phyloP scores from a whole-genome alignment of 2,797 vertebrate species.

The Hozukius guyotensis region DNA sequence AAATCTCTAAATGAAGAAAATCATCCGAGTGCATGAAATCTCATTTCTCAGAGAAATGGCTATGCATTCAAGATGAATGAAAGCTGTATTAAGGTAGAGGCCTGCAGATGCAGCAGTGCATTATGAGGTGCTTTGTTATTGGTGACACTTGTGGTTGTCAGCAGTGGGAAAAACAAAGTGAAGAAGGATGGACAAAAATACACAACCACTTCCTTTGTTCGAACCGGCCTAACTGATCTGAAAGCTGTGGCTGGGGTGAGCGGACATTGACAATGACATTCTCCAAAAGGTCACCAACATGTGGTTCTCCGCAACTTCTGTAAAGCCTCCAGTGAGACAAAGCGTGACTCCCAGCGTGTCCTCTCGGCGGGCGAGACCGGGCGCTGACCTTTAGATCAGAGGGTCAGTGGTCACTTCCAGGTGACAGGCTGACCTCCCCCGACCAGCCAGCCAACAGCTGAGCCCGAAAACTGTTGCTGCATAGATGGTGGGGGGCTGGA shows the following conservation, averaged over 20 bases:
- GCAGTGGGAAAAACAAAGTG: too few relatives aligned
- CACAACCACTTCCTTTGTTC: too few relatives aligned
- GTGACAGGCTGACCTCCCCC: constrained; percentile 45
- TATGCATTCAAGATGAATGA: not conserved
- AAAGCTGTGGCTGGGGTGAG: not conserved
- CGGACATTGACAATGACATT: constrained; percentile 51
- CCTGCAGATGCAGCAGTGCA: not conserved
- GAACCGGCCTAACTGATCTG: too few relatives aligned
- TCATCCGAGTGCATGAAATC: not conserved
- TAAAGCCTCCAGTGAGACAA: constrained; percentile 21
- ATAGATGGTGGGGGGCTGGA: not conserved
- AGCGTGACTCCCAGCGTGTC: constrained; percentile 45
- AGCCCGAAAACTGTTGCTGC: not conserved
- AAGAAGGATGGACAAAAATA: too few relatives aligned
- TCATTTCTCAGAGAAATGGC: not conserved
- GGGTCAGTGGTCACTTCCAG: constrained; percentile 53
- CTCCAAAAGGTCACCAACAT: constrained; percentile 67
- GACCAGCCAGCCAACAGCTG: not conserved
- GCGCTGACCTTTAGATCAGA: constrained; percentile 73
- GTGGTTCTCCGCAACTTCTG: constrained; percentile 41
- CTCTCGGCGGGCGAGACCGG: constrained; percentile 17
- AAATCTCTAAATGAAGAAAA: not conserved
- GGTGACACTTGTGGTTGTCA: not conserved
- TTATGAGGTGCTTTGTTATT: constrained; percentile 8
- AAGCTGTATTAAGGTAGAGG: not conserved